Base-by-base conservation (phyloP, 2,888 invertebrate genomes). In the Meloe dianella region DNA sequence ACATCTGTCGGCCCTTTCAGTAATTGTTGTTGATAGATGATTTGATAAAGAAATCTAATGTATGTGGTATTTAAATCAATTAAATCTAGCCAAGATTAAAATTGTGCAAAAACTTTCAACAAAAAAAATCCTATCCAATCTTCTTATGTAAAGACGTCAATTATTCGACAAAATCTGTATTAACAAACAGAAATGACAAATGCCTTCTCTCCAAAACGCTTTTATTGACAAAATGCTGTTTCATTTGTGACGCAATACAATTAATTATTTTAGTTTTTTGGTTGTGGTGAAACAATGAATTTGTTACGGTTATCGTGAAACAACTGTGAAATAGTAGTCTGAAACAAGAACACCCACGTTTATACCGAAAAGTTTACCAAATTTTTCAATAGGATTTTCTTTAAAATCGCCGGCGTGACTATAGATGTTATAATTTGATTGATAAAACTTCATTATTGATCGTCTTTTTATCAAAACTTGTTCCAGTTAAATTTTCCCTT, bases 311-410 rank as follows among this genome's bases (percentile, higher is more conserved):
- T 64, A 70, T 73, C 74, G 67, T 73, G 74, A 76, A 77, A 77
- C 77, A 77, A 78, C 75, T 78, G 77, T 78, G 76, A 78, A 77
- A 77, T 77, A 73, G 73, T 75, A 69, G 71, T 73, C 71, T 72
- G 72, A 66, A 71, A 68, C 67, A 66, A 71, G 77, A 75, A 77
- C 77, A 78, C 77, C 76, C 76, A 78, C 74, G 75, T 70, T 71
- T 9, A 47, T 47, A 20, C 47, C 41, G 41, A 41, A 41, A 41
- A 41, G 5, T 35, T 35, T 12, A 41, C 38, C 3, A 17, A 41
- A 71, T 64, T 63, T 71, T 69, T 65, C 63, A 60, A 70, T 47
- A 35, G 63, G 67, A 67, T 68, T 69, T 69, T 8, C 70, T 74
- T 73, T 72, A 74, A 73, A 73, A 71, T 47, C 58, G 74, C 73